phyloP scores from a whole-genome alignment of 2,797 vertebrate species.

The Vipera latastei region DNA sequence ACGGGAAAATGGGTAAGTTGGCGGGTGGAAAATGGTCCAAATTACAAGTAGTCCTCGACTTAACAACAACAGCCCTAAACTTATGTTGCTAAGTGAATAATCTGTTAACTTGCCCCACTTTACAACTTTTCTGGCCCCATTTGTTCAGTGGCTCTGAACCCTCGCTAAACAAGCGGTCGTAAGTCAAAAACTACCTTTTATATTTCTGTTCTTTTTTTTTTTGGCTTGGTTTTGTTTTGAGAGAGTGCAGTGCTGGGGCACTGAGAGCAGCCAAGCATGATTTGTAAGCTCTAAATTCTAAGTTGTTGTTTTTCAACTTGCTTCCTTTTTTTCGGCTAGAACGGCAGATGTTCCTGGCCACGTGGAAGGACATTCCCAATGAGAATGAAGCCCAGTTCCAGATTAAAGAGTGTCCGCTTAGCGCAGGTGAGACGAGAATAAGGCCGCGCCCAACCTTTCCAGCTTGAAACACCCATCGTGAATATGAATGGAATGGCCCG shows the following conservation, averaged over 20 bases:
- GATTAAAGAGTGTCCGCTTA: constrained; percentile 92
- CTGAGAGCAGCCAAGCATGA: background rate
- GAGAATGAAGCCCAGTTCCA: constrained; percentile 95
- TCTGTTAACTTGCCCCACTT: background rate
- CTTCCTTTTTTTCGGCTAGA: constrained; percentile 68
- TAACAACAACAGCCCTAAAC: background rate
- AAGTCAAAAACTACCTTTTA: background rate
- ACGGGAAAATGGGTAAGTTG: constrained; percentile 95
- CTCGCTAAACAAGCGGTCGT: background rate
- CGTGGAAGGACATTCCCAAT: constrained; percentile 97
- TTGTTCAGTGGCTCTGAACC: background rate
- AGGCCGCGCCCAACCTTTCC: background rate
- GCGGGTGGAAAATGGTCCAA: background rate
- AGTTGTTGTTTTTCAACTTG: background rate
- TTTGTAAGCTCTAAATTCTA: background rate
- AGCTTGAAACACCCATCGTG: background rate
- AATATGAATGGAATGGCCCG: background rate
- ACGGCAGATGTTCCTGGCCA: constrained; percentile 93
- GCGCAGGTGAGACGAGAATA: constrained; percentile 74
- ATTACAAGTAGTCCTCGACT: background rate
- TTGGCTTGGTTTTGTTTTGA: background rate
- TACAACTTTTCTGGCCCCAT: background rate
- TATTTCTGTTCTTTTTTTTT: background rate
- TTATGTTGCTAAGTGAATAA: background rate
- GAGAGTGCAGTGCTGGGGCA: too few relatives aligned